Evolutionary conservation across 1,140 invertebrate genomes (phyloP), one percentile per base, ranked within the genome.

Genomic region (Drosophila truncata): DNA sequence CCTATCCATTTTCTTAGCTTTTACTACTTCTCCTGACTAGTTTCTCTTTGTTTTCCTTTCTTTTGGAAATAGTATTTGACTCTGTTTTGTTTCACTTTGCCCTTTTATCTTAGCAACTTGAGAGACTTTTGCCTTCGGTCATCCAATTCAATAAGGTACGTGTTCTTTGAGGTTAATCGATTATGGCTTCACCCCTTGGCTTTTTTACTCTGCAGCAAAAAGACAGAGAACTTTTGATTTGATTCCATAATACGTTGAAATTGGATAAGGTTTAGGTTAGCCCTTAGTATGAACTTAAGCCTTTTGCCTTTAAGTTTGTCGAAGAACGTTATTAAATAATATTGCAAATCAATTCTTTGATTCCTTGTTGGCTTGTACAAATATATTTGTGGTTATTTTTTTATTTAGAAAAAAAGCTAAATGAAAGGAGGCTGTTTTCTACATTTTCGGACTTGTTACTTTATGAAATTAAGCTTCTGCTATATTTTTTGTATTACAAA

Each of bases 71-170:
- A 14, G 16, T 52, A 8, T 14, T 14, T 25, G 18, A 20, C 29
- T 33, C 20, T 54, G 20, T 35, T 52, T 6, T 35, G 13, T 18
- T 50, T 33, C 10, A 20, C 59, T 20, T 37, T 37, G 23, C 5
- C 11, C n/a, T 37, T 31, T 54, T 25, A 25, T 61, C 14, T 57
- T 25, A 7, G 20, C 54, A 37, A 57, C 33, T 57, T 20, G n/a
- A 57, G 50, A 25, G 31, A 57, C 54, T 57, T 37, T 37, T 39
- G 31, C 54, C 33, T 25, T 57, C 5, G 20, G 20, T 23, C 54
- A 57, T 25, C 20, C 20, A 57, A 57, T 41, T 57, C 54, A 57
- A 57, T 57, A 57, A 41, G n/a, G 54, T 25, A 57, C 54, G 52
- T 55, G 52, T 37, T 35, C 52, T 11, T 55, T 25, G 33, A 54